These are phyloP conservation scores for Ctenomys sociabilis DNA, from an alignment of 2,113 vertebrate genomes.

Conservation along the genomic window DNA sequence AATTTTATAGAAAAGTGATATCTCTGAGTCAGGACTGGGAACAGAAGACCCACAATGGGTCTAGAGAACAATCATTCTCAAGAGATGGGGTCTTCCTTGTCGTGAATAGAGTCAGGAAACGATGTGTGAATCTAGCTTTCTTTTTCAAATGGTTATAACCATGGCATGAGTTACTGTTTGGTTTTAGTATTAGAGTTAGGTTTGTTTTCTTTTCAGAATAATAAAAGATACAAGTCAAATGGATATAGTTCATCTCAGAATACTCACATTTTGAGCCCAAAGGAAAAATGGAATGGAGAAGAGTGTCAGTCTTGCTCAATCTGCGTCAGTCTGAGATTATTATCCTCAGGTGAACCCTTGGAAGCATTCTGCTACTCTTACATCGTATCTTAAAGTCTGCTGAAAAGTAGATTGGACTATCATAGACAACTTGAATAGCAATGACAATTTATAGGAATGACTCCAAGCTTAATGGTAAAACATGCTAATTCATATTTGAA, in stretches of 20 bases:
- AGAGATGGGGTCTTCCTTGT: not conserved
- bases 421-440: not conserved
- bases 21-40: not conserved
- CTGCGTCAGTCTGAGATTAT: not conserved
- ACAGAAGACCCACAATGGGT: not conserved
- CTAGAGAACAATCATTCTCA: accelerated
- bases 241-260: not conserved
- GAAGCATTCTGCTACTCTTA: not conserved
- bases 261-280: not conserved
- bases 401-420: not conserved
- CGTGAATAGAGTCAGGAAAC: not conserved
- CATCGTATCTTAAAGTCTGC: not conserved
- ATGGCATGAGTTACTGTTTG: not conserved
- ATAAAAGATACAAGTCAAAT: not conserved
- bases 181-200: not conserved
- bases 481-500: constrained; percentile 18
- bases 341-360: not conserved
- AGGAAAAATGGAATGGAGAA: not conserved
- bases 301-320: not conserved
- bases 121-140: not conserved
- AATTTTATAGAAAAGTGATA: not conserved
- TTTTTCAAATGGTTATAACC: not conserved
- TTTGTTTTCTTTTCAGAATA: not conserved
- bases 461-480: not conserved
- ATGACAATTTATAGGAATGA: not conserved